Conservation (phyloP, 2,797 vertebrate genomes). For the Pantherophis vulpinus region DNA sequence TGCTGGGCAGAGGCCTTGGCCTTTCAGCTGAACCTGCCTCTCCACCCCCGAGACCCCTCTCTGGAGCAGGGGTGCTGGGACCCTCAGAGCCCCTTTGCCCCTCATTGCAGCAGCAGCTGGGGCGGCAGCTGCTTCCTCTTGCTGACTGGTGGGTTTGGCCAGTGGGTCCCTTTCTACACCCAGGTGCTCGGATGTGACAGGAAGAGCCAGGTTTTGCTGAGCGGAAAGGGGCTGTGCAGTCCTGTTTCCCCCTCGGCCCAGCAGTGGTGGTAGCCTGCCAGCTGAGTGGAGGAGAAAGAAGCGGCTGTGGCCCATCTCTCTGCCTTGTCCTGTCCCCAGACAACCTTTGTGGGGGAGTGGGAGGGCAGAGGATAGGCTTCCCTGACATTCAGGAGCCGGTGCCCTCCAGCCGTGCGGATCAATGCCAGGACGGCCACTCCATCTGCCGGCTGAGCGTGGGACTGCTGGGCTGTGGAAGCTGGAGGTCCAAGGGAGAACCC, state of each 20-base stretch:
- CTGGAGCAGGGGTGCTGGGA: background rate
- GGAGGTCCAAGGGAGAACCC: background rate
- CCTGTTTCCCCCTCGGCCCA: background rate
- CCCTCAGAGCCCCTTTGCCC: background rate
- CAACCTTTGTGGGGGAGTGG: background rate
- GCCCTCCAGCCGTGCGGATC: background rate
- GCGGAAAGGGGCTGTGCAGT: background rate
- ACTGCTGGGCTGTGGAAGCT: background rate
- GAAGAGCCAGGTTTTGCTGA: background rate
- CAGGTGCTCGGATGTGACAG: background rate
- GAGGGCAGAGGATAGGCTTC: too few species aligned
- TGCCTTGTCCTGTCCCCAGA: background rate
- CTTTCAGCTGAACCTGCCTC: background rate
- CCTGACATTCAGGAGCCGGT: background rate
- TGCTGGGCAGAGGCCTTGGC: background rate
- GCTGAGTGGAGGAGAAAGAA: too few species aligned
- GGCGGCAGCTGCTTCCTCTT: background rate
- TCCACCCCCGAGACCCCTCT: too few species aligned
- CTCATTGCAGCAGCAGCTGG: background rate
- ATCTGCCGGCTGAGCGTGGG: constrained; percentile 28
- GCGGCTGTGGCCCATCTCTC: background rate
- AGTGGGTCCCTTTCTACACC: background rate
- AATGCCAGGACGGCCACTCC: background rate
- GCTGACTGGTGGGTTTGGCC: background rate
- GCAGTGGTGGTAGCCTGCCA: background rate